Evolutionary conservation across 1,140 invertebrate species (phyloP), one percentile per base, ranked within the genome.

Genomic region (Melitaea cinxia): DNA sequence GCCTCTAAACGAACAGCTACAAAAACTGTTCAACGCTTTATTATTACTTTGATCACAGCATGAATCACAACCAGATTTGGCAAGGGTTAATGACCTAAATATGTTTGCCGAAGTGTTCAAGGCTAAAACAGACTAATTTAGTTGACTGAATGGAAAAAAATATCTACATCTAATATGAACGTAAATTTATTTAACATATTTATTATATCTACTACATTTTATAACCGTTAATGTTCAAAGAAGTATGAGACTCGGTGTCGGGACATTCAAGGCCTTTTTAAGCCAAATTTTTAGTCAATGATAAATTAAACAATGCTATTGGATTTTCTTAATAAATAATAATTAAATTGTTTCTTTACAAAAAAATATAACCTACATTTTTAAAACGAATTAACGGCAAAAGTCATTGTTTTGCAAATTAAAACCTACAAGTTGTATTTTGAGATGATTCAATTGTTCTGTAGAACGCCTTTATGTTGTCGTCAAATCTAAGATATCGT

Each of bases 61-160:
- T 90, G 88, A 90, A 88, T 90, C 88, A 90, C 85, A 84, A 88
- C 85, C 83, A 86, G 83, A 89, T 88, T 89, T 85, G 85, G 79
- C 78, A 64, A 85, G 85, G 88, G 88, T 90, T 82, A 90, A 87
- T 85, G 85, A 88, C 88, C 88, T 65, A 86, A 86, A 88, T 88
- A 82, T 83, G 85, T 85, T 88, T 88, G 82, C 82, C 78, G 77
- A 85, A 85, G 77, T 83, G 77, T 84, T 88, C 88, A 90, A 90
- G 88, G 88, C 83, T 89, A 85, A 61, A 50, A 65, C 64, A 73
- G 67, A 86, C 79, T 85, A 80, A 86, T 83, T 84, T 75, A 75
- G 77, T 75, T 80, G 82, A 78, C 65, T 79, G 75, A 77, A 76
- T 70, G 69, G 80, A 81, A 89, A 67, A 77, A 80, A 83, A 82